phyloP scores from a whole-genome alignment of 2,888 invertebrate genomes.

The Caenorhabditis japonica region DNA sequence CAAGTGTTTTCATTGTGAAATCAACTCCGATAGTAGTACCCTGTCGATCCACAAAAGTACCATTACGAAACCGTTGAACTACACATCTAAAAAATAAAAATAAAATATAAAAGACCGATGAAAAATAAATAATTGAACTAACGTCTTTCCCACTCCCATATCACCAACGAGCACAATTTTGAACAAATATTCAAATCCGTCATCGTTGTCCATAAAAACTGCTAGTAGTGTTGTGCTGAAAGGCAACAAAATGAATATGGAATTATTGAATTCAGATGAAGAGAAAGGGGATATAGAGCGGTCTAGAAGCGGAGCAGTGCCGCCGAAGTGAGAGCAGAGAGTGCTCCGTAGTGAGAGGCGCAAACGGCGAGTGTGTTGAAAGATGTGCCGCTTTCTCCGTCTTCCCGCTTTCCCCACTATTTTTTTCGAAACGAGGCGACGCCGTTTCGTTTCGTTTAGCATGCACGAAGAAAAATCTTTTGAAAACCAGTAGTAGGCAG shows the following conservation, averaged over 20 bases:
- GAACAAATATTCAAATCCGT: constrained; percentile 83
- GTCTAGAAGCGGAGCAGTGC: constrained; percentile 43
- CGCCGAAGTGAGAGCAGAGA: constrained; percentile 12
- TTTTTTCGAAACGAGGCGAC: constrained; percentile 19
- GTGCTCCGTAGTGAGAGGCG: constrained; percentile 24
- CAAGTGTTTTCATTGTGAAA: constrained; percentile 96
- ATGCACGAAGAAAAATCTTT: constrained; percentile 42
- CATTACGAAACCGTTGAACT: constrained; percentile 94
- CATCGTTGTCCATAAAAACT: constrained; percentile 77
- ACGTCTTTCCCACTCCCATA: constrained; percentile 79
- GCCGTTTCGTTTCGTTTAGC: constrained; percentile 28
- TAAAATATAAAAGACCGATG: background rate
- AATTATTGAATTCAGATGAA: constrained; percentile 45
- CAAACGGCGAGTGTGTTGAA: constrained; percentile 40
- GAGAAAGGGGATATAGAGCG: constrained; percentile 16
- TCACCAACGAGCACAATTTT: constrained; percentile 77
- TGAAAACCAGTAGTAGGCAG: constrained; percentile 29
- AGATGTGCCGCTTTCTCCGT: constrained; percentile 39
- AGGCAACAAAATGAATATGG: constrained; percentile 28
- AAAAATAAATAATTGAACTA: constrained; percentile 79
- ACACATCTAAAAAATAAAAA: constrained; percentile 82
- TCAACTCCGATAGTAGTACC: constrained; percentile 97
- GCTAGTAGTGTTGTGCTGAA: constrained; percentile 10
- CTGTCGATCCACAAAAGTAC: constrained; percentile 93
- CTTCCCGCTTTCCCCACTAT: constrained; percentile 25